Base-by-base conservation (phyloP, 1,140 invertebrate genomes). In the Ips typographus region DNA sequence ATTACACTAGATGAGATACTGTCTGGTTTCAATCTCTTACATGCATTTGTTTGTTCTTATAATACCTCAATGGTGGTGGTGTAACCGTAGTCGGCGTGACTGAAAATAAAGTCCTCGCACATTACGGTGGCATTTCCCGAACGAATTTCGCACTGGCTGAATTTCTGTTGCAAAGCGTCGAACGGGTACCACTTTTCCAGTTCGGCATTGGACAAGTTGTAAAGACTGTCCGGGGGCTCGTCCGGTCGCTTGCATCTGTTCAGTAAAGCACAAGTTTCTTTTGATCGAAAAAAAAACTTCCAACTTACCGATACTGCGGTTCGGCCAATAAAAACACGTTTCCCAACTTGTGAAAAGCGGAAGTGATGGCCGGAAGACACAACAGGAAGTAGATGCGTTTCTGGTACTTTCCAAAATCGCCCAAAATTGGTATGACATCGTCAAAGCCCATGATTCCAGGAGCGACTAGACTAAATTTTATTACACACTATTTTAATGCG, bases 281-380 rank as follows among this genome's bases (percentile, higher is more conserved):
- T 56, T 56, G 7, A 39, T 2, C 53, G 44, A 6, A 6, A 47
- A 47, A 47, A 47, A 47, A 47, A 47, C 5, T n/a, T 47, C 44
- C n/a, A 47, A n/a, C 39, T 74, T 79, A 85, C 77, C 87, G 84
- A 74, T 86, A 83, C 64, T 84, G 77, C 53, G 87, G 83, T 80
- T 86, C 87, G 3, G 87, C 87, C 49, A 86, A 83, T 0, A 91
- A 80, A 77, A 92, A 93, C 1, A 92, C 88, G 68, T 89, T 89
- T 1, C 84, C 89, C 5, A 93, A 79, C 75, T 92, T 91, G 75
- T 92, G 90, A 74, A 91, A 89, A 37, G 89, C 90, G 75, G 88
- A 89, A 3, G 86, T 85, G 72, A 92, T 89, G 2, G 87, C 86
- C 1, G 90, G 89, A 37, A 91, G 78, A 74, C 89, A 91, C 43